These are phyloP conservation scores for Erythrocercus mccallii DNA, from an alignment of 2,113 vertebrate genomes.

Conservation along the genomic window DNA sequence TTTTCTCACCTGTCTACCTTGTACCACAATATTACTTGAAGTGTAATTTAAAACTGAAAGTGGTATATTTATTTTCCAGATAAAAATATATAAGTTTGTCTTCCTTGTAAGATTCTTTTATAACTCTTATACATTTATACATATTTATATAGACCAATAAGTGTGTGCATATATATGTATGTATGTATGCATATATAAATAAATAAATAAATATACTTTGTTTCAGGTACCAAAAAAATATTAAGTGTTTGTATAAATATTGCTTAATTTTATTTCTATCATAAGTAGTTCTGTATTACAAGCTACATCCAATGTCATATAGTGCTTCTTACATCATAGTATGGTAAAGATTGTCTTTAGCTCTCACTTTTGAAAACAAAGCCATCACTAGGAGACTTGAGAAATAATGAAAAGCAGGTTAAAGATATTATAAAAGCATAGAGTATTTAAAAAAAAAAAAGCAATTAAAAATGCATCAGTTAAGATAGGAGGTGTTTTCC, in stretches of 20 bases:
- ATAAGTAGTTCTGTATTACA: neutral
- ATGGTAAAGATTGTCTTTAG: neutral
- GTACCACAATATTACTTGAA: neutral
- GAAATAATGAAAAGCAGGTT: neutral
- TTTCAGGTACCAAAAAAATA: neutral
- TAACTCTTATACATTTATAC: neutral
- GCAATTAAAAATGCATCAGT: neutral
- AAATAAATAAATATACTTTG: neutral
- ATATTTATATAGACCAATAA: neutral
- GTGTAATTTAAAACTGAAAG: neutral
- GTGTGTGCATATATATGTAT: rapidly evolving
- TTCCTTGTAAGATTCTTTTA: neutral
- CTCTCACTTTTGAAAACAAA: neutral
- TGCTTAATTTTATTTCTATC: neutral
- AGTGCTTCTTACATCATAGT: neutral
- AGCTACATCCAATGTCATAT: neutral
- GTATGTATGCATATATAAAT: neutral
- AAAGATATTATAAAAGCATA: neutral
- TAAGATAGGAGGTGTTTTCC: neutral
- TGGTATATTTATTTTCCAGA: neutral
- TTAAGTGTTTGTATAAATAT: neutral
- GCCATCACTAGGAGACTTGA: neutral
- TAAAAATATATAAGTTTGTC: neutral
- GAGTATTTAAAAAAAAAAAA: neutral
- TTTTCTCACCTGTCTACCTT: neutral